phyloP scores from a whole-genome alignment of 2,888 invertebrate genomes.

The Cynaeus angustus region DNA sequence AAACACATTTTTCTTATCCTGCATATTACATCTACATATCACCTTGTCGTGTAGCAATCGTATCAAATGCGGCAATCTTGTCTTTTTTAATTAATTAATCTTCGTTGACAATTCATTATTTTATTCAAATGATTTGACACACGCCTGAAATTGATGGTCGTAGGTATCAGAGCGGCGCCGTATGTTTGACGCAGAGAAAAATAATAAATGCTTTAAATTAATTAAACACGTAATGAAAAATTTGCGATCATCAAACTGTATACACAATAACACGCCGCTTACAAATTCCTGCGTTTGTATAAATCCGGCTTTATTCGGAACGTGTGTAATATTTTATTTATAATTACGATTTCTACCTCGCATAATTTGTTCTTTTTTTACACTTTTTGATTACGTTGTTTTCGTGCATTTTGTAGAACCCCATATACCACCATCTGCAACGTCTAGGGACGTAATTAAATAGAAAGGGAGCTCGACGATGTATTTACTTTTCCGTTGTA shows the following conservation, averaged over 20 bases:
- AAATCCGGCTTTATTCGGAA: constrained; percentile 22
- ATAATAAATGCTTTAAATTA: constrained; percentile 37
- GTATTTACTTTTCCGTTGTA: constrained; percentile 46
- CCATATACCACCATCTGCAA: constrained; percentile 22
- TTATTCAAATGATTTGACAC: constrained; percentile 36
- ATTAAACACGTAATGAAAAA: constrained; percentile 41
- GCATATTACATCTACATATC: constrained; percentile 17
- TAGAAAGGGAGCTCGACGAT: constrained; percentile 23
- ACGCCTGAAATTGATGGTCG: constrained; percentile 11
- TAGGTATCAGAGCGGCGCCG: neutral
- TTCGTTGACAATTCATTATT: constrained; percentile 31
- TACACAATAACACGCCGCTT: constrained; percentile 11
- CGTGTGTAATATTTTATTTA: constrained; percentile 30
- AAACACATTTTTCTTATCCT: constrained; percentile 2
- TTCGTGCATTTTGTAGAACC: constrained; percentile 37
- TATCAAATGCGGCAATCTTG: constrained; percentile 35
- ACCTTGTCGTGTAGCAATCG: constrained; percentile 17
- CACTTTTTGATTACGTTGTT: constrained; percentile 30
- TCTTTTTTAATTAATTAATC: constrained; percentile 38
- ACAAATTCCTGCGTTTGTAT: constrained; percentile 28
- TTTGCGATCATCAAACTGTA: constrained; percentile 34
- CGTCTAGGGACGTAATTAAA: constrained; percentile 48
- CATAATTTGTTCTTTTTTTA: constrained; percentile 16
- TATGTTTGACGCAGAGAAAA: constrained; percentile 9
- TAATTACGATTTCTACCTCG: constrained; percentile 23